These are phyloP conservation scores for Plebejus melissa DNA, from an alignment of 2,888 invertebrate genomes.

Conservation along the genomic window DNA sequence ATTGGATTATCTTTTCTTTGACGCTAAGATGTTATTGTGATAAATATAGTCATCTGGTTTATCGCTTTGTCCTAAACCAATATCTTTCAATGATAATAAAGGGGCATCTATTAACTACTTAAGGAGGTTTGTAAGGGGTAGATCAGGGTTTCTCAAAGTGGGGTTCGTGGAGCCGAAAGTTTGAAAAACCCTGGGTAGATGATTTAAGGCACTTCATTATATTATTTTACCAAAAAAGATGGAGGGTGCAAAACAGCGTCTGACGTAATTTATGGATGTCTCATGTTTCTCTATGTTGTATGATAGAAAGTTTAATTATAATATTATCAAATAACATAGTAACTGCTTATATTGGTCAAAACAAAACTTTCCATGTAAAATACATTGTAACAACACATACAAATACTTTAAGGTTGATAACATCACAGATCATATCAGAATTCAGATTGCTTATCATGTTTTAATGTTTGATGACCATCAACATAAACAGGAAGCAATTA, in stretches of 20 bases:
- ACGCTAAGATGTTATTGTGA: background rate
- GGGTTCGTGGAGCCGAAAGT: too few species aligned
- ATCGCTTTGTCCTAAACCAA: background rate
- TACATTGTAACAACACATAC: background rate
- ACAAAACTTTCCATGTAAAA: background rate
- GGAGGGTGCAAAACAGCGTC: too few species aligned
- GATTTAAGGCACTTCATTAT: too few species aligned
- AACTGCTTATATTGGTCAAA: too few species aligned
- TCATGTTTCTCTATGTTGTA: too few species aligned
- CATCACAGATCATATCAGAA: conserved; percentile 1
- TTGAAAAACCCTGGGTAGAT: too few species aligned
- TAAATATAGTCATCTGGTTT: background rate
- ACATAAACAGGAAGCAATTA: background rate
- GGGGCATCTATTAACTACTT: background rate
- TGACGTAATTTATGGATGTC: too few species aligned
- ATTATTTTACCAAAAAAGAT: too few species aligned
- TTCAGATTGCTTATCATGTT: background rate
- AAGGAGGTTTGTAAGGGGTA: too few species aligned
- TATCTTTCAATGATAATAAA: background rate
- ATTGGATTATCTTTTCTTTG: conserved; percentile 32
- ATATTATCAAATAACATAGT: too few species aligned
- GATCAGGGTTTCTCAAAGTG: too few species aligned
- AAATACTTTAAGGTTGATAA: background rate
- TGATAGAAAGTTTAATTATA: too few species aligned
- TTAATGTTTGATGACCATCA: background rate